These are phyloP conservation scores for Nycteola revayana DNA, from an alignment of 2,888 invertebrate species.

Conservation along the genomic window DNA sequence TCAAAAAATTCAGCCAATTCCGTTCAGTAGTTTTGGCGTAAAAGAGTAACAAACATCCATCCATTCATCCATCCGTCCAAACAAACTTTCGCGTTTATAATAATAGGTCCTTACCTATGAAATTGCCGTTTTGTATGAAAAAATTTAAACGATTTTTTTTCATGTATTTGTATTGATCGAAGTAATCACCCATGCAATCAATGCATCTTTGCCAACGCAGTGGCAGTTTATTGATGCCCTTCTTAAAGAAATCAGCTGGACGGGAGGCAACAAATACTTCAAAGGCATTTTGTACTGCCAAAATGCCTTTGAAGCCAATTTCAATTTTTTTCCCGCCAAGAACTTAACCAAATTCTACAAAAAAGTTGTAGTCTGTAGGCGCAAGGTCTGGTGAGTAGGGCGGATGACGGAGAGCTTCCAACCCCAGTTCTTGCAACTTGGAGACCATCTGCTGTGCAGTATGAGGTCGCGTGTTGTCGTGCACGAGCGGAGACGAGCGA, in stretches of 20 bases:
- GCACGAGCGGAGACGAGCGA: slow-evolving; percentile 6
- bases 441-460: slow-evolving; percentile 1
- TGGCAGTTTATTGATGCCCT: slow-evolving; percentile 1
- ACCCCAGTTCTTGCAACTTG: slow-evolving; percentile 9
- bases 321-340: slow-evolving; percentile 1
- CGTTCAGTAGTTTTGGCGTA: no score
- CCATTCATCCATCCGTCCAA: no score
- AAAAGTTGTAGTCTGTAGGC: slow-evolving; percentile 3
- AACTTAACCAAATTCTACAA: background rate
- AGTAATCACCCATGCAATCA: no score
- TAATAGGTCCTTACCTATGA: no score
- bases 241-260: background rate
- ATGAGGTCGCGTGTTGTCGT: slow-evolving; percentile 3
- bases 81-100: no score
- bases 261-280: background rate
- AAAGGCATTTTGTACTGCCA: background rate
- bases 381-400: slow-evolving; percentile 11
- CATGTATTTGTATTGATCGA: background rate
- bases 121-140: no score
- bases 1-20: no score
- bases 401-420: slow-evolving; percentile 12
- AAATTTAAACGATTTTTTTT: background rate
- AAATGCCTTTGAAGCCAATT: background rate
- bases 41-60: no score
- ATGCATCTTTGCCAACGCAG: no score